phyloP scores from a whole-genome alignment of 2,113 vertebrate species.

The Climacteris rufus region DNA sequence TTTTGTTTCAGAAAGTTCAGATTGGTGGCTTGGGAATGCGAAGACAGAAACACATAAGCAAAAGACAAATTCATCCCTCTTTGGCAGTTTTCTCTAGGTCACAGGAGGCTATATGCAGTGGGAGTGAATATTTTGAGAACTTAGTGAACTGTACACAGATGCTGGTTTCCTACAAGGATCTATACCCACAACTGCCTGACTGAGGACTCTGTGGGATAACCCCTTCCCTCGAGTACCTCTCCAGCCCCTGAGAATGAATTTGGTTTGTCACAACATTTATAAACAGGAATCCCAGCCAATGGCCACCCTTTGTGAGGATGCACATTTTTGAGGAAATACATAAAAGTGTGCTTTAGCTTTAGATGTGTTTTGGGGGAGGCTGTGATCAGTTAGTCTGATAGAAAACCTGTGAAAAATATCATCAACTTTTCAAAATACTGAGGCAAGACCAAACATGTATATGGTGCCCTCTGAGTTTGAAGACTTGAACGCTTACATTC shows the following conservation, averaged over 20 bases:
- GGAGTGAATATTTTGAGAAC: background rate
- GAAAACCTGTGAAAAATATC: background rate
- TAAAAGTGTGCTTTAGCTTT: background rate
- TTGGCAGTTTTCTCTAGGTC: background rate
- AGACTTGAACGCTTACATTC: background rate
- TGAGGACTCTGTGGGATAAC: background rate
- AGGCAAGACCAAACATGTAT: background rate
- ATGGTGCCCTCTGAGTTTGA: background rate
- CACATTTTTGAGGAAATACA: background rate
- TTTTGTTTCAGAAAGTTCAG: background rate
- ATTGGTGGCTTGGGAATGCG: background rate
- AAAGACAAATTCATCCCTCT: background rate
- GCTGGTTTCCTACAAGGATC: background rate
- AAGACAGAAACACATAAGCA: background rate
- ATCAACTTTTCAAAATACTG: background rate
- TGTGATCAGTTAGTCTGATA: background rate
- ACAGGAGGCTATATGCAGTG: background rate
- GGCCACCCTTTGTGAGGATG: fast-evolving
- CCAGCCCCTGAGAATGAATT: background rate
- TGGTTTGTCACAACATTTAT: background rate
- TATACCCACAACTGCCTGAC: background rate
- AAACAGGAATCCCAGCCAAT: background rate
- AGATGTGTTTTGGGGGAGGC: background rate
- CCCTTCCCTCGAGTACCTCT: background rate
- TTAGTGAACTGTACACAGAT: background rate